These are phyloP conservation scores for Solea senegalensis DNA, from an alignment of 2,113 vertebrate species.

Conservation along the genomic window DNA sequence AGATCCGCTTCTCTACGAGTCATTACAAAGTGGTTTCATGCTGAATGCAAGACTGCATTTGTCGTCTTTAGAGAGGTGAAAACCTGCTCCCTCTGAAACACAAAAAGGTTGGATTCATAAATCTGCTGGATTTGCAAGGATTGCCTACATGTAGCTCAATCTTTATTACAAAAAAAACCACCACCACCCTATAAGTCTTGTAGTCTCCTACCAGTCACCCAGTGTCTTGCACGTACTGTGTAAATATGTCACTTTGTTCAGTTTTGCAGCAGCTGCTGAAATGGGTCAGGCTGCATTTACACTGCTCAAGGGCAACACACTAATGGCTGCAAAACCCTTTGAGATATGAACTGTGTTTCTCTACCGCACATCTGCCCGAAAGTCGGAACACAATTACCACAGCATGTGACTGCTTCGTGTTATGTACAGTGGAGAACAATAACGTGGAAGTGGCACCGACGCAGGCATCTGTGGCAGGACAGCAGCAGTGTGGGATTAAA, in stretches of 20 bases:
- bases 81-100: constrained; percentile 15
- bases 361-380: constrained; percentile 12
- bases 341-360: constrained; percentile 25
- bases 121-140: not conserved
- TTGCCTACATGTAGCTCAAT: constrained; percentile 22
- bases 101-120: not conserved
- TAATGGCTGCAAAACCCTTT: constrained; percentile 33
- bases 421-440: constrained; percentile 2
- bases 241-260: constrained; percentile 2
- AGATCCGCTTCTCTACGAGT: constrained; percentile 40
- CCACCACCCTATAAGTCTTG: not conserved
- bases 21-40: constrained; percentile 40
- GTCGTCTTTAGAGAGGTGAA: constrained; percentile 44
- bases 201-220: constrained; percentile 1
- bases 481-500: constrained; percentile 68
- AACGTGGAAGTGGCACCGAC: constrained; percentile 2
- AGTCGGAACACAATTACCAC: constrained; percentile 17
- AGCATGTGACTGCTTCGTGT: not conserved
- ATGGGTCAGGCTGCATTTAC: constrained; percentile 49
- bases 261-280: constrained; percentile 44
- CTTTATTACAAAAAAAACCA: constrained; percentile 30
- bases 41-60: constrained; percentile 30
- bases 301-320: constrained; percentile 19
- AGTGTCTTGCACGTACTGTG: constrained; percentile 1
- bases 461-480: constrained; percentile 15